phyloP scores from a whole-genome alignment of 92 coral and sea anemone genomes.

The Epizoanthus rinbou region DNA sequence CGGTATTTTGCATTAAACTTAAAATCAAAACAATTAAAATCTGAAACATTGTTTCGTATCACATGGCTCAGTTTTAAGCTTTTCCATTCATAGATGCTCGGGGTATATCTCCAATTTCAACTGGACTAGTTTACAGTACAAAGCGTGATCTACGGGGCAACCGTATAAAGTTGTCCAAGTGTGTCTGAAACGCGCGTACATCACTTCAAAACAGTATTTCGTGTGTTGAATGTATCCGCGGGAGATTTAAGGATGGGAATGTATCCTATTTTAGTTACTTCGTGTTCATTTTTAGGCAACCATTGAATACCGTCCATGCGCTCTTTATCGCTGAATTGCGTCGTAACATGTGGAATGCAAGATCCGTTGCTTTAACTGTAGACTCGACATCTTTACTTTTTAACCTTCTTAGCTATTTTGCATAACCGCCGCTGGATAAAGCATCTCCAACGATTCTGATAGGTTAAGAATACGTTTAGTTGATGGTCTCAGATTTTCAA shows the following conservation, averaged over 20 bases:
- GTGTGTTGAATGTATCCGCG: slow-evolving; percentile 60
- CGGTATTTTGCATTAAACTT: no score
- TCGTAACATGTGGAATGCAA: slow-evolving; percentile 1
- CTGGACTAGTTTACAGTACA: slow-evolving; percentile 64
- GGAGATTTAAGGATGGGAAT: slow-evolving; percentile 48
- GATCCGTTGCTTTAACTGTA: no score
- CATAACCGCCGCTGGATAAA: slow-evolving; percentile 36
- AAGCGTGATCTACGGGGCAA: slow-evolving; percentile 65
- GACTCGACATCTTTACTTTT: no score
- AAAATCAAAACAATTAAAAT: no score
- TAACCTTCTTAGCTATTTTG: neutral
- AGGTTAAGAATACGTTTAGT: slow-evolving; percentile 31
- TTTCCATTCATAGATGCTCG: no score
- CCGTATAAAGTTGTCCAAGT: slow-evolving; percentile 58
- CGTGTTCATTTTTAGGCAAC: slow-evolving; percentile 22
- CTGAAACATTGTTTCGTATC: no score
- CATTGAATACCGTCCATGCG: slow-evolving; percentile 63
- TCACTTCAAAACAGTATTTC: slow-evolving; percentile 61
- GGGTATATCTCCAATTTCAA: slow-evolving; percentile 62
- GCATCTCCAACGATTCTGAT: slow-evolving; percentile 58
- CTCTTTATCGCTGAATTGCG: slow-evolving; percentile 27
- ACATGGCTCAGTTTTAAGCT: slow-evolving; percentile 56
- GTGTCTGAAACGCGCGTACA: slow-evolving; percentile 61
- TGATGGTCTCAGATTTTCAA: no score
- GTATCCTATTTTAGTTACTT: no score